These are phyloP conservation scores for Sebastes hubbsi DNA, from an alignment of 2,797 vertebrate genomes.

Conservation along the genomic window DNA sequence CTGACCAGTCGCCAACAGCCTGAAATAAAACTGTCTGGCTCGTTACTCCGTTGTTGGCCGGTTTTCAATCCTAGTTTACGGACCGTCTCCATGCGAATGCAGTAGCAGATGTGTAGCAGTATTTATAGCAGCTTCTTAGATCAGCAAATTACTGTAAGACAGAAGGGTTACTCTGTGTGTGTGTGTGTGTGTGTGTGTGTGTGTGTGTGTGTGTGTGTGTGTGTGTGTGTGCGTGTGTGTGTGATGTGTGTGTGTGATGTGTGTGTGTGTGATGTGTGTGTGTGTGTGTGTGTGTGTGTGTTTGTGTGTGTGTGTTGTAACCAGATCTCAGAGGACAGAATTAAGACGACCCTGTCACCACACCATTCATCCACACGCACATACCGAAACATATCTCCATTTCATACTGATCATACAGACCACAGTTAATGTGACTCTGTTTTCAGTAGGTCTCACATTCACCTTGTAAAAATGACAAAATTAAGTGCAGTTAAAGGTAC, in stretches of 20 bases:
- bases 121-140: slow-evolving; percentile 83
- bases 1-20: slow-evolving; percentile 5
- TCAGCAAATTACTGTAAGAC: slow-evolving; percentile 75
- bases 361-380: slow-evolving; percentile 29
- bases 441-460: neutral
- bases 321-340: slow-evolving; percentile 63
- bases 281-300: slow-evolving; percentile 4
- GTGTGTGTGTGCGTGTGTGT: slow-evolving; percentile 3
- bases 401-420: slow-evolving; percentile 20
- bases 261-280: slow-evolving; percentile 3
- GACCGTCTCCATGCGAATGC: slow-evolving; percentile 34
- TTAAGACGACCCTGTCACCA: slow-evolving; percentile 66
- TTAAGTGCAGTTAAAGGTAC: neutral
- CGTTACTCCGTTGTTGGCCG: slow-evolving; percentile 2
- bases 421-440: neutral
- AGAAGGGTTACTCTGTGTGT: slow-evolving; percentile 54
- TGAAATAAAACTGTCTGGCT: slow-evolving; percentile 35
- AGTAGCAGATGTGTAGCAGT: slow-evolving; percentile 59
- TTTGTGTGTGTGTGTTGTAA: slow-evolving; percentile 45
- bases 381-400: neutral
- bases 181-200: slow-evolving; percentile 3
- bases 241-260: slow-evolving; percentile 7
- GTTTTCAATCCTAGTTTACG: slow-evolving; percentile 20
- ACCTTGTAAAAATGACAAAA: neutral
- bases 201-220: slow-evolving; percentile 4